Conservation (phyloP, 2,797 vertebrate species). For the Nannoperca australis region DNA sequence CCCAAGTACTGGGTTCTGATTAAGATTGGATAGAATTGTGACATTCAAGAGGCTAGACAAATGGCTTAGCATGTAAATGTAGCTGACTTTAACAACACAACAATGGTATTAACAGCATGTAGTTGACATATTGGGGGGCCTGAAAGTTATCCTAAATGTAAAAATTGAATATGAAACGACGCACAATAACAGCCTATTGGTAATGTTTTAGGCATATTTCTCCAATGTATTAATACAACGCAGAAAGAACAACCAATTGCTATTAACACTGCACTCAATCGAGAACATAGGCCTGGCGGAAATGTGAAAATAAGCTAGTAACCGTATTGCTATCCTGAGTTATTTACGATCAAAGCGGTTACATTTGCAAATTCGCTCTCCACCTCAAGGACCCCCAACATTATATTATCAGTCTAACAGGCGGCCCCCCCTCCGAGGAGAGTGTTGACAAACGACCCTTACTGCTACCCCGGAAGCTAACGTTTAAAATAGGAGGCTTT, state of each 20-base stretch:
- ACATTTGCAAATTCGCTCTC: conserved; percentile 51
- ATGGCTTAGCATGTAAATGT: neutral
- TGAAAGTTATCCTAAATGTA: neutral
- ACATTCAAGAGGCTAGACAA: neutral
- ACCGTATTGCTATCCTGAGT: neutral
- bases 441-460: conserved; percentile 86
- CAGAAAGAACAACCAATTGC: neutral
- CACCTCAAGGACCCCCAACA: conserved; percentile 81
- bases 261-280: neutral
- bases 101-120: neutral
- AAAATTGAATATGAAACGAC: neutral
- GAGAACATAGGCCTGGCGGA: neutral
- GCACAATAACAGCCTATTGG: neutral
- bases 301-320: neutral
- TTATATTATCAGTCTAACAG: conserved; percentile 31
- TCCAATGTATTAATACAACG: neutral
- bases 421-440: conserved; percentile 83
- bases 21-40: neutral
- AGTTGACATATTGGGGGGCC: neutral
- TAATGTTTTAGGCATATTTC: rapidly evolving
- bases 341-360: neutral
- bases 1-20: neutral
- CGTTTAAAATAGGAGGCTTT: neutral
- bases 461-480: conserved; percentile 33
- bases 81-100: neutral